A percentile compares a stretch with the other conserved stretches of the same genome.
Evolutionary conservation across 2,888 invertebrate species (phyloP).

Genomic region (Tetrapedia diversipes): DNA sequence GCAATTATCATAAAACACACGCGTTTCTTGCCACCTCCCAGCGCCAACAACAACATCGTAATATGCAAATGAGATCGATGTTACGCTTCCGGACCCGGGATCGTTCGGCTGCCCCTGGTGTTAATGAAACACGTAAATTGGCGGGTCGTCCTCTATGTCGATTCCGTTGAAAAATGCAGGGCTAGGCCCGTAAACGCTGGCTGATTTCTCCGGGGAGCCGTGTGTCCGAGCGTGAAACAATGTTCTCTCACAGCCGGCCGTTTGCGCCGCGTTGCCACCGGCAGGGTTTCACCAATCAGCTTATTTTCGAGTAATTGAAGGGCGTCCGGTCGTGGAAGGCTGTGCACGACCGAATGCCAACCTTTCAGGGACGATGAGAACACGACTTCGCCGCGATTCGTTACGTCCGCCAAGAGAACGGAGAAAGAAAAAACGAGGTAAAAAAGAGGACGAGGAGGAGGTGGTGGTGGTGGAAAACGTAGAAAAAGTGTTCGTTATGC

Average conservation of each 20-base stretch:
- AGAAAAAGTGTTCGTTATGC: too few species aligned
- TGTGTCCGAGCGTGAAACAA: conserved; percentile 34
- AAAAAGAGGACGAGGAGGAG: too few species aligned
- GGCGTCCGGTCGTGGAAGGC: conserved; percentile 66
- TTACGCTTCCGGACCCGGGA: too few species aligned
- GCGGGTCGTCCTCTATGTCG: background rate
- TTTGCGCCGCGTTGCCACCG: conserved; percentile 49
- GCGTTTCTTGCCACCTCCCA: too few species aligned
- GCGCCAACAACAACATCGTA: too few species aligned
- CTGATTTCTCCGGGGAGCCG: conserved; percentile 41
- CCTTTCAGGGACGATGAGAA: conserved; percentile 62
- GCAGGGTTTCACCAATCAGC: conserved; percentile 66
- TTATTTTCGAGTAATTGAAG: conserved; percentile 69
- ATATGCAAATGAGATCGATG: too few species aligned
- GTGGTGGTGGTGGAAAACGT: too few species aligned
- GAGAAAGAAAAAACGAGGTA: background rate
- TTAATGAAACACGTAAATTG: background rate
- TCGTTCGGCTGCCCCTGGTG: too few species aligned
- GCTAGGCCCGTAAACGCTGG: background rate
- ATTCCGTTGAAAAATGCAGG: conserved; percentile 12
- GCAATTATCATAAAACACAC: too few species aligned
- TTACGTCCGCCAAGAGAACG: background rate
- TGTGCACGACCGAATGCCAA: conserved; percentile 53
- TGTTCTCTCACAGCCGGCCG: conserved; percentile 36
- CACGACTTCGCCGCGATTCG: conserved; percentile 35